phyloP scores from a whole-genome alignment of 2,113 vertebrate species.

The Clinocottus analis region DNA sequence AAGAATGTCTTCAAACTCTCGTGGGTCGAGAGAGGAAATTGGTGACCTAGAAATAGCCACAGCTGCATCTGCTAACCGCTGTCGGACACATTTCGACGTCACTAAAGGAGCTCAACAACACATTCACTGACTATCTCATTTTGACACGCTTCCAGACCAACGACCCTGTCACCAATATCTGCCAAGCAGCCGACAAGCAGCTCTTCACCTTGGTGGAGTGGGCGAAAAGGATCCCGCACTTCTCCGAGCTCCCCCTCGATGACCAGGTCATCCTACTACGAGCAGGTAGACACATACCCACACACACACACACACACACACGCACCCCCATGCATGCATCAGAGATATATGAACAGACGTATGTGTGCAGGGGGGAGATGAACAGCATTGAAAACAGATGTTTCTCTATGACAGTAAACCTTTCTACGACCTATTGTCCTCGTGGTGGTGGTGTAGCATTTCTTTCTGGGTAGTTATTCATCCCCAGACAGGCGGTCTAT shows the following conservation, averaged over 20 bases:
- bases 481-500: conserved; percentile 28
- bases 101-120: not conserved
- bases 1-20: not conserved
- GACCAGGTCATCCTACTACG: conserved; percentile 96
- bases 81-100: not conserved
- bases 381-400: not conserved
- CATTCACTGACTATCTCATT: not conserved
- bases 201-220: conserved; percentile 96
- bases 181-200: conserved; percentile 96
- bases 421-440: conserved; percentile 5
- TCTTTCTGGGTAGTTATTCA: conserved; percentile 21
- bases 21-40: conserved; percentile 2
- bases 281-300: conserved; percentile 84
- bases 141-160: conserved; percentile 84
- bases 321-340: not conserved
- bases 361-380: not conserved
- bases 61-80: conserved; percentile 13
- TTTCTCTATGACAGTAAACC: not conserved
- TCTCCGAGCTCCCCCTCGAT: conserved; percentile 92
- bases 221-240: conserved; percentile 96
- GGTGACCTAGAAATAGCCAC: not conserved
- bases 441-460: not conserved
- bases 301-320: conserved; percentile 3
- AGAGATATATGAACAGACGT: not conserved
- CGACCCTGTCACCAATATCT: conserved; percentile 97